phyloP scores from a whole-genome alignment of 2,113 vertebrate species.

The Mus musculus region GRCm39 chr7:111951501-111952000 shows the following conservation, averaged over 20 bases:
- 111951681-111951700: background rate
- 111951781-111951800: background rate
- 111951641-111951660: background rate
- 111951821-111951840: constrained; percentile 18
- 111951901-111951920: background rate
- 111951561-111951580: constrained; percentile 17
- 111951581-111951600: background rate
- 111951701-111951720: background rate
- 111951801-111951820: background rate
- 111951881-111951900: background rate
- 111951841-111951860: constrained; percentile 11
- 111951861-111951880: background rate
- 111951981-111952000: background rate
- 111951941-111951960: background rate
- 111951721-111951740: background rate
- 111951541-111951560: constrained; percentile 2
- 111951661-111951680: background rate
- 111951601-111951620: constrained; percentile 39
- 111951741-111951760: background rate
- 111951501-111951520: constrained; percentile 74
- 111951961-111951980: background rate
- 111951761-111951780: background rate
- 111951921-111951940: background rate
- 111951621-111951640: background rate
- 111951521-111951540: constrained; percentile 62